phyloP scores from a whole-genome alignment of 1,140 invertebrate genomes.

The Drosophila lacteicornis region DNA sequence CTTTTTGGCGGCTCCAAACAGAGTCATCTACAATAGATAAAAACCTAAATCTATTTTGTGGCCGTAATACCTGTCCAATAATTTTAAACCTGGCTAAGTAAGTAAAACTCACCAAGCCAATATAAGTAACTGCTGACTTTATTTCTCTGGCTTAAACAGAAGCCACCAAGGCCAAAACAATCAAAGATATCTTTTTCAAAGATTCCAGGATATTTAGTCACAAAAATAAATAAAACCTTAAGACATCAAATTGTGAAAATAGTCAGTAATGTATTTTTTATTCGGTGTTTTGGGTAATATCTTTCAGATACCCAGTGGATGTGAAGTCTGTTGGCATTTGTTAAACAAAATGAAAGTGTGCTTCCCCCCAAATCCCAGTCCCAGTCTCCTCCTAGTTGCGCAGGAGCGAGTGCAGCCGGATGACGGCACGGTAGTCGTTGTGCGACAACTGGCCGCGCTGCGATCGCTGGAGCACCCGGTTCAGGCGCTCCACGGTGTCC shows the following conservation, averaged over 20 bases:
- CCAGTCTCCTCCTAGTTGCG: constrained; percentile 29
- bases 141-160: too few relatives aligned
- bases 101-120: too few relatives aligned
- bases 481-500: constrained; percentile 57
- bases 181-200: background rate
- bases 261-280: constrained; percentile 57
- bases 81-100: background rate
- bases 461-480: constrained; percentile 67
- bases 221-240: background rate
- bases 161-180: too few relatives aligned
- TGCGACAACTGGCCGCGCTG: constrained; percentile 68
- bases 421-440: constrained; percentile 80
- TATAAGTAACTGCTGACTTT: too few relatives aligned
- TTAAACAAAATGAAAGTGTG: constrained; percentile 38
- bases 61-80: background rate
- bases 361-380: background rate
- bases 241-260: constrained; percentile 12
- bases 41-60: background rate
- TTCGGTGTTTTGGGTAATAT: constrained; percentile 64
- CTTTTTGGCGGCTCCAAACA: background rate
- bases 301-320: constrained; percentile 61
- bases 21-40: background rate
- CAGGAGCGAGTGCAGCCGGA: constrained; percentile 62
- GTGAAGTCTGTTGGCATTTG: constrained; percentile 34
- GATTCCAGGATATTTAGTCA: too few relatives aligned